Base-by-base conservation (phyloP, 2,113 vertebrate genomes). In the Aramus guarauna region DNA sequence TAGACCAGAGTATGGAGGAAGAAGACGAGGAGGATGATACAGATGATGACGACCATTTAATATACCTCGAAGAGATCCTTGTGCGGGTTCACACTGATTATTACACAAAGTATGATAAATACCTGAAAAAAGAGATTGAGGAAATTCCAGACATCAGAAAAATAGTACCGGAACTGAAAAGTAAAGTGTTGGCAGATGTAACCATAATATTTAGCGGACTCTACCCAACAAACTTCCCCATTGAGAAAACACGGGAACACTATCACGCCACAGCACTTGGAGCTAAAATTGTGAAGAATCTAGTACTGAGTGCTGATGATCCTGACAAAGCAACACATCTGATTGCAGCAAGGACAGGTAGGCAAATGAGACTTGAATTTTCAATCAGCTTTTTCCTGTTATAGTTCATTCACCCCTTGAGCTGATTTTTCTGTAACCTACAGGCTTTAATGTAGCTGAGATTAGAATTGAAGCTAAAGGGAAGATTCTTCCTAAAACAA, bases 11-110 rank as follows among this genome's bases (percentile, higher is more conserved):
- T 43, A 98, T 99, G 97, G 99, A 99, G 75, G 99, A 99, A 22
- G 99, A 99, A 4, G 99, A 99, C 11, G 99, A 99, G 10, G 98
- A 99, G 45, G 98, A 97, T 2, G 99, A 99, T 56, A 95, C 90
- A 1, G 99, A 99, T 66, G 98, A 98, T 0, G 99, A 99, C 0
- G 99, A 99, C 96, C 99, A 99, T 93, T 98, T 99, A 90, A 99
- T 99, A 91, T 98, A 99, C 97, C 98, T 99, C 1, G 99, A 99
- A 97, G 99, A 99, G 78, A 98, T 99, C 72, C 98, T 99, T n/a
- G 98, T 98, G 55, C 98, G 99, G 16, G 99, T 99, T 86, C 99
- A 99, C 73, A 98, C 96, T 0, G 99, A 99, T 96, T 99, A 99
- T 97, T 99, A 99, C 19, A 95, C 98, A 8, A 98, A 98, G 48